These are phyloP conservation scores for Gopherus evgoodei DNA, from an alignment of 2,113 vertebrate genomes.

Conservation along the genomic window DNA sequence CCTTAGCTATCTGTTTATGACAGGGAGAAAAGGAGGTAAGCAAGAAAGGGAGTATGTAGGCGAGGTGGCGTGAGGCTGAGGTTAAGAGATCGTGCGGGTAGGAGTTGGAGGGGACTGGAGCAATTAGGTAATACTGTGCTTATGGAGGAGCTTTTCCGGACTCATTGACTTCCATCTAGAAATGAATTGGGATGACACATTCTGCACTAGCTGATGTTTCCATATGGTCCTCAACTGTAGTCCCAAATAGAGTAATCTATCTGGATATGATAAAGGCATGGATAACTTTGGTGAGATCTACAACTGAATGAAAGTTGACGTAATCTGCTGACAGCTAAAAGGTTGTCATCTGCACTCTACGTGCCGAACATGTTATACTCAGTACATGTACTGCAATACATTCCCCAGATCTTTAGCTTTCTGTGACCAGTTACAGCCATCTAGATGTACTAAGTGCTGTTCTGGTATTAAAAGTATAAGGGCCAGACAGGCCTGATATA, in stretches of 20 bases:
- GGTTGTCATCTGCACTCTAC: not conserved
- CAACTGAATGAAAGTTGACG: not conserved
- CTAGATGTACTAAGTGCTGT: not conserved
- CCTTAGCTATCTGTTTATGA: too few species aligned
- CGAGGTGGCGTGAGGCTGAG: not conserved
- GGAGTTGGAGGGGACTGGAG: rapidly evolving
- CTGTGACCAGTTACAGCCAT: not conserved
- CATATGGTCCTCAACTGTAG: not conserved
- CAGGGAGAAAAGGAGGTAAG: not conserved
- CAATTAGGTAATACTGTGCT: not conserved
- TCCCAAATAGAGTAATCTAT: not conserved
- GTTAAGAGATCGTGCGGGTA: not conserved
- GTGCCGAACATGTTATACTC: not conserved
- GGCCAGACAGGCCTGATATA: not conserved
- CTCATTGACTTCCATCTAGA: not conserved
- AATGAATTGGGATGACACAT: not conserved
- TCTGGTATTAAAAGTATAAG: not conserved
- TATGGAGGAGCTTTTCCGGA: not conserved
- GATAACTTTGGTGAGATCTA: not conserved
- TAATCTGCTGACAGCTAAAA: not conserved
- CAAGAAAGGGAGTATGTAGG: not conserved
- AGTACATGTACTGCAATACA: not conserved
- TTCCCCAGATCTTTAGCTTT: not conserved
- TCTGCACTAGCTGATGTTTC: not conserved
- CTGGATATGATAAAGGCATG: not conserved